These are phyloP conservation scores for Eumerus sabulonum DNA, from an alignment of 2,888 invertebrate genomes.

Conservation along the genomic window DNA sequence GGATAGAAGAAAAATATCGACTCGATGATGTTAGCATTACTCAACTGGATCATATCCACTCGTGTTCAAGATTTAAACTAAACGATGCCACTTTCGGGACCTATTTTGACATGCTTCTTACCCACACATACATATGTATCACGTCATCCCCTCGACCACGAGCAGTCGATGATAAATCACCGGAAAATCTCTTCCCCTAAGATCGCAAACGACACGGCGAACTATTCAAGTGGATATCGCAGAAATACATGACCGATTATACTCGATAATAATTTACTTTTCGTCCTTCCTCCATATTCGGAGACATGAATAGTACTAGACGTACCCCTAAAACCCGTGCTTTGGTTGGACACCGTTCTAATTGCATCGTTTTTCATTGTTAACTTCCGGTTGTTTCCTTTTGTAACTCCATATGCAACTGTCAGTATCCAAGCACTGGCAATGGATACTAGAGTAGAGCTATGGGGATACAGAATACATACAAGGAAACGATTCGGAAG, in stretches of 20 bases:
- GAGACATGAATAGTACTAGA: too few relatives aligned
- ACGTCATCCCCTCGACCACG: constrained; percentile 7
- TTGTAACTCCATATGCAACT: too few relatives aligned
- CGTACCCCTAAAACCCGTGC: neutral
- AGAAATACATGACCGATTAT: constrained; percentile 56
- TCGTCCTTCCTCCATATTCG: neutral
- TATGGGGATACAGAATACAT: too few relatives aligned
- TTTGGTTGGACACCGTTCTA: constrained; percentile 52
- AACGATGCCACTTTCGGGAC: constrained; percentile 43
- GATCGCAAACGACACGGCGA: neutral
- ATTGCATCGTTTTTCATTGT: constrained; percentile 64
- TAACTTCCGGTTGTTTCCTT: constrained; percentile 17
- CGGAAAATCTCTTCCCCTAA: constrained; percentile 49
- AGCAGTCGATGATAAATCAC: constrained; percentile 52
- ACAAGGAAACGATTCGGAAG: constrained; percentile 58
- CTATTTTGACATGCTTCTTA: constrained; percentile 30
- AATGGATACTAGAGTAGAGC: constrained; percentile 10
- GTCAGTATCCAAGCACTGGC: constrained; percentile 15
- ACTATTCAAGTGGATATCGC: constrained; percentile 14
- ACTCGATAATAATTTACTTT: constrained; percentile 52
- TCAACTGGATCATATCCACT: constrained; percentile 22
- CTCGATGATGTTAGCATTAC: constrained; percentile 36
- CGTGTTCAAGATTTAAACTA: constrained; percentile 22
- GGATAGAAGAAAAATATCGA: constrained; percentile 18
- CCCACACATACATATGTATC: constrained; percentile 22